A percentile compares a stretch with the other conserved stretches of the same genome.
Conservation (phyloP, 2,113 vertebrate species). For the Tragelaphus strepsiceros region DNA sequence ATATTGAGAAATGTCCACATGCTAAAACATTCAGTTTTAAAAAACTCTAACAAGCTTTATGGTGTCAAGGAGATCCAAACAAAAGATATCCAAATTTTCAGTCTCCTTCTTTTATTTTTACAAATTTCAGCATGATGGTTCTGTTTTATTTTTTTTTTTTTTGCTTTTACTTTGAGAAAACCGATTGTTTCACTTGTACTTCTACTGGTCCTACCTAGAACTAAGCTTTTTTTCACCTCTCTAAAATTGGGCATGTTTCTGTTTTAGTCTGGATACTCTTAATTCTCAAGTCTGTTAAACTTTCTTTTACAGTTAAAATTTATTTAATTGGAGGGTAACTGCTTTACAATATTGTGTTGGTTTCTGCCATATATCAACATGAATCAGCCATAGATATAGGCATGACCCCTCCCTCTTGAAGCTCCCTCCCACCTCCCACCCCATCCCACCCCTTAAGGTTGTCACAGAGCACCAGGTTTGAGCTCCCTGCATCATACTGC, state of each 20-base stretch:
- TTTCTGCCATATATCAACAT: neutral
- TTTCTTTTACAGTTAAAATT: neutral
- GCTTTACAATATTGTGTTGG: neutral
- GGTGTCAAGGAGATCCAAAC: conserved; percentile 38
- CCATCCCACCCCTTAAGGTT: neutral
- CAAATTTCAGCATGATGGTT: neutral
- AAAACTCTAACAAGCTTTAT: conserved; percentile 40
- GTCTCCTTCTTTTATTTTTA: neutral
- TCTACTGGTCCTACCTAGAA: neutral
- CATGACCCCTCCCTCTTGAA: neutral
- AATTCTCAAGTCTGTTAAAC: neutral
- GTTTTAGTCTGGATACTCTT: neutral
- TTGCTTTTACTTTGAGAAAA: conserved; percentile 1
- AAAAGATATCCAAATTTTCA: conserved; percentile 31
- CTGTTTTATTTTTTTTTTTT: neutral
- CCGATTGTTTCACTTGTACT: neutral
- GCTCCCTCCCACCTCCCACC: neutral
- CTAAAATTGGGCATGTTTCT: neutral
- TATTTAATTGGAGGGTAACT: neutral
- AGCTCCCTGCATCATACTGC: neutral
- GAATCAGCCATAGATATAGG: neutral
- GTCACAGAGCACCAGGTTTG: neutral
- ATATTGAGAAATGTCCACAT: conserved; percentile 49
- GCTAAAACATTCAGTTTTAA: conserved; percentile 37
- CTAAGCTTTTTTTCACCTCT: neutral